phyloP scores from a whole-genome alignment of 2,113 vertebrate species.

The Spizaetus ornatus region DNA sequence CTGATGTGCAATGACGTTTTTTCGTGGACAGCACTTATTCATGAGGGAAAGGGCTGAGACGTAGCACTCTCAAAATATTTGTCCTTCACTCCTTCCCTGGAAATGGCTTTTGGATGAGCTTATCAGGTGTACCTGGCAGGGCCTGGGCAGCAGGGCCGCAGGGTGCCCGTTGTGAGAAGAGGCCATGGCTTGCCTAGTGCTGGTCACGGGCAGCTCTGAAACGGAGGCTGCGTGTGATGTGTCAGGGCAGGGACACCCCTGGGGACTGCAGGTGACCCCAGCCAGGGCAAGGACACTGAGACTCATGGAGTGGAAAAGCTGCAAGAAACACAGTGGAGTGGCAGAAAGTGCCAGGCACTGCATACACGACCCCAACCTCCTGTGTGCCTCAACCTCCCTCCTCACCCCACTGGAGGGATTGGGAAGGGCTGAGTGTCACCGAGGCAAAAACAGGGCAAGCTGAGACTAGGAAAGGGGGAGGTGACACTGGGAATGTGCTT shows the following conservation, averaged over 20 bases:
- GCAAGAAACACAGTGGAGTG: not conserved
- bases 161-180: not conserved
- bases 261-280: not conserved
- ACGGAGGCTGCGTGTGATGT: fast-evolving
- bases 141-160: not conserved
- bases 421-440: not conserved
- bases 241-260: not conserved
- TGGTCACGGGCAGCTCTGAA: not conserved
- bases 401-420: fast-evolving
- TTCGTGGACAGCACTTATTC: not conserved
- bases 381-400: not conserved
- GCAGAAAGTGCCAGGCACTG: not conserved
- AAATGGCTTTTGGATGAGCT: not conserved
- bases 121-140: not conserved
- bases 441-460: not conserved
- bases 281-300: not conserved
- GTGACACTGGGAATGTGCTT: not conserved
- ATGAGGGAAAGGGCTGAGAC: not conserved
- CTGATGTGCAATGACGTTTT: not conserved
- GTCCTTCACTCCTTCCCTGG: not conserved
- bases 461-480: not conserved
- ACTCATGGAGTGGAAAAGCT: not conserved
- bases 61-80: not conserved
- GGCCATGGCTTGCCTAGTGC: not conserved
- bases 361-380: not conserved